These are phyloP conservation scores for Malurus elegans DNA, from an alignment of 2,113 vertebrate genomes.

Conservation along the genomic window DNA sequence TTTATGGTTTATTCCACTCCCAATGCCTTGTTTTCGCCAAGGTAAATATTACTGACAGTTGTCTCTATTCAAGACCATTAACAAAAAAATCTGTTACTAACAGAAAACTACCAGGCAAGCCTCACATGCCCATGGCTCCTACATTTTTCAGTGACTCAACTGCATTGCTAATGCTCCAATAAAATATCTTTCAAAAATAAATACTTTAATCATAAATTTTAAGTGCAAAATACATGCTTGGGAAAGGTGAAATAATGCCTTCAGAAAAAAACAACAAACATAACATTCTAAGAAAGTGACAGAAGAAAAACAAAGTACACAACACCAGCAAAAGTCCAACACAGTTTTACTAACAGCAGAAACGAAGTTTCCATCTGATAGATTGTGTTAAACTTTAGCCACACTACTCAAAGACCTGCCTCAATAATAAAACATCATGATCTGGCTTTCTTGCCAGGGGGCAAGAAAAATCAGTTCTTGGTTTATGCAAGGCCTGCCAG, in stretches of 20 bases:
- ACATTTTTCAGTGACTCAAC: neutral
- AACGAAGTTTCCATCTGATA: neutral
- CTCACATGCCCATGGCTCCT: neutral
- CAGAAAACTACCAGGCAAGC: neutral
- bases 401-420: neutral
- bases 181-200: neutral
- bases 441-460: neutral
- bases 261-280: neutral
- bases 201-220: constrained; percentile 19
- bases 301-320: constrained; percentile 8
- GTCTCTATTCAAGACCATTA: neutral
- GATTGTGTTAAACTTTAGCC: neutral
- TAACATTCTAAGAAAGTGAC: constrained; percentile 23
- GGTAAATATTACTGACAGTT: neutral
- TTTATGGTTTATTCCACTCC: neutral
- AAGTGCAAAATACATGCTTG: constrained; percentile 22
- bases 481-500: constrained; percentile 5
- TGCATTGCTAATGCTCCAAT: neutral
- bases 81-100: neutral
- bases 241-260: constrained; percentile 40
- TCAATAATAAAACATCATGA: neutral
- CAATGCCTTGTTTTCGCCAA: neutral
- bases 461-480: neutral
- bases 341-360: constrained; percentile 24
- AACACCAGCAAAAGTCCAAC: neutral